These are phyloP conservation scores for Diphyllodes magnificus DNA, from an alignment of 2,113 vertebrate species.

Conservation along the genomic window DNA sequence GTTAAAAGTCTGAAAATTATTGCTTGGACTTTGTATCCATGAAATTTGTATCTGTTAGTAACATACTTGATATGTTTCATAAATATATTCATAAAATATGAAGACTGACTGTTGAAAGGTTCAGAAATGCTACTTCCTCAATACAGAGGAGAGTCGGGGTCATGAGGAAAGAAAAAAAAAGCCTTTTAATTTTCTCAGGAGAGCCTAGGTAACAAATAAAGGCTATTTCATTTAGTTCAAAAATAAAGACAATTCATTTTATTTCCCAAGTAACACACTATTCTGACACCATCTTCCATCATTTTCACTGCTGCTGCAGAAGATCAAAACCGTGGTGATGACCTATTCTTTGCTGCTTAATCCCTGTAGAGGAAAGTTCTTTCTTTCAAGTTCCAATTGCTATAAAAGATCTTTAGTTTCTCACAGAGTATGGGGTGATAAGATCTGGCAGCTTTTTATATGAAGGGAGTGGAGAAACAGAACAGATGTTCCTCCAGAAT, in stretches of 20 bases:
- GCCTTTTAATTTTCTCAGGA: neutral
- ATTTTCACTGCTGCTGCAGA: neutral
- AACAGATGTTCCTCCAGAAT: neutral
- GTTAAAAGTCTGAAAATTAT: neutral
- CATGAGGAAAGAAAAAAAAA: neutral
- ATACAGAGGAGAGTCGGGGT: neutral
- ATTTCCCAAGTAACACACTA: neutral
- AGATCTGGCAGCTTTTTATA: neutral
- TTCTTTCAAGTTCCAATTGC: neutral
- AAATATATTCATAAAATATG: neutral
- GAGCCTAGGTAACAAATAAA: neutral
- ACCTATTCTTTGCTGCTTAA: neutral
- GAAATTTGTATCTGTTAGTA: neutral
- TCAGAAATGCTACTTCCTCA: neutral
- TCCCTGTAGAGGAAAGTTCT: neutral
- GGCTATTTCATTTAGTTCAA: neutral
- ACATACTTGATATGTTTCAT: neutral
- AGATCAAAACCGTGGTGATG: neutral
- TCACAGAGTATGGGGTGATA: neutral
- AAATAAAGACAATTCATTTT: neutral
- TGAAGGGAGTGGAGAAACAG: neutral
- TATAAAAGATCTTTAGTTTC: neutral
- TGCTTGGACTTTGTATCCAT: neutral
- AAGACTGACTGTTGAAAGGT: neutral
- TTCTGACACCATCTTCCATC: neutral